phyloP scores from a whole-genome alignment of 2,797 vertebrate genomes.

The Poeciliopsis presidionis region DNA sequence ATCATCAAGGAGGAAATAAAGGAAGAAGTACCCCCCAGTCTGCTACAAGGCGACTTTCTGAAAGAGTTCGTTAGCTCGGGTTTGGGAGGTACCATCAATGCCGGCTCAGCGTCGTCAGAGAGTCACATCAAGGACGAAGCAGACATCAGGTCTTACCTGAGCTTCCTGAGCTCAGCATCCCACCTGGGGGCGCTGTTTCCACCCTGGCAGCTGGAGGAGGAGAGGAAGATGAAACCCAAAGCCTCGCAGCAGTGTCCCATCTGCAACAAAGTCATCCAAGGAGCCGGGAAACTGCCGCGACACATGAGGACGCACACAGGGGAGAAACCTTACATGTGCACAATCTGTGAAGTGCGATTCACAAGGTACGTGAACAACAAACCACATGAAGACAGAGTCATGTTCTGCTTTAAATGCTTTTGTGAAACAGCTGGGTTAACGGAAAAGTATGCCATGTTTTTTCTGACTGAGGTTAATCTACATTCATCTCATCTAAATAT shows the following conservation, averaged over 20 bases:
- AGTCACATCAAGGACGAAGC: slow-evolving; percentile 91
- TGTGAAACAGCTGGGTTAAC: slow-evolving; percentile 42
- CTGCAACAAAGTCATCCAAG: slow-evolving; percentile 99
- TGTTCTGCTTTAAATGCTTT: slow-evolving; percentile 20
- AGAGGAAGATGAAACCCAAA: slow-evolving; percentile 98
- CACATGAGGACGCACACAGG: slow-evolving; percentile 99
- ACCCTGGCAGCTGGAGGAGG: slow-evolving; percentile 95
- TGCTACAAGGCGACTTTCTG: slow-evolving; percentile 90
- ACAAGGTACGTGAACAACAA: slow-evolving; percentile 86
- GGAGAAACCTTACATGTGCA: slow-evolving; percentile 99
- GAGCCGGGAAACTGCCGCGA: slow-evolving; percentile 95
- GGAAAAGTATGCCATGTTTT: slow-evolving; percentile 55
- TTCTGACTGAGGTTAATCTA: slow-evolving; percentile 56
- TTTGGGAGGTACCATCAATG: slow-evolving; percentile 51
- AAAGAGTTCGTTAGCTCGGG: slow-evolving; percentile 89
- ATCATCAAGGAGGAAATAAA: slow-evolving; percentile 96
- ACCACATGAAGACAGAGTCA: neutral
- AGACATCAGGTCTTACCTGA: slow-evolving; percentile 93
- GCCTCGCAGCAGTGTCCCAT: slow-evolving; percentile 98
- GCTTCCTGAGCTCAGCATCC: slow-evolving; percentile 90
- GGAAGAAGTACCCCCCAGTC: slow-evolving; percentile 85
- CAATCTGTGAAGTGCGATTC: slow-evolving; percentile 97
- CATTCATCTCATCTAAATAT: slow-evolving; percentile 67
- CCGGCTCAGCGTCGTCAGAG: slow-evolving; percentile 60
- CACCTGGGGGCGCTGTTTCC: slow-evolving; percentile 93